phyloP scores from a whole-genome alignment of 2,888 invertebrate species.

The Platycheirus rosarum region DNA sequence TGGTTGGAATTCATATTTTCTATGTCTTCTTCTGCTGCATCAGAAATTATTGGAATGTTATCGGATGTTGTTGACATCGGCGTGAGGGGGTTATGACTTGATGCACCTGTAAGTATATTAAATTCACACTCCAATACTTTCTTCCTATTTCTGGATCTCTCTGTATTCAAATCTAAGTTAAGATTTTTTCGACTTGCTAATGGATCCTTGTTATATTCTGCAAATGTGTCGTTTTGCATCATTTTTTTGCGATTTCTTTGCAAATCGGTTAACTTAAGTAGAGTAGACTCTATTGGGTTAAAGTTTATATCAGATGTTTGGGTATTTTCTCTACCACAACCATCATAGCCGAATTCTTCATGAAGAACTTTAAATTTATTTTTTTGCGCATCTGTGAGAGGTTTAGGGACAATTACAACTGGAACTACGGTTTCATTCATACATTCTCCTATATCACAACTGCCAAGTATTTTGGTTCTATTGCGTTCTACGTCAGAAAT shows the following conservation, averaged over 20 bases:
- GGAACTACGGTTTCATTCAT: constrained; percentile 57
- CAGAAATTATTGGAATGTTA: constrained; percentile 43
- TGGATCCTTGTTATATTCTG: constrained; percentile 75
- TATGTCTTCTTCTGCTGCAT: constrained; percentile 64
- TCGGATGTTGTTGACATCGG: constrained; percentile 79
- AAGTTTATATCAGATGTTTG: constrained; percentile 78
- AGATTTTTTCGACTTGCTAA: constrained; percentile 74
- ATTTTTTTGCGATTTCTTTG: constrained; percentile 81
- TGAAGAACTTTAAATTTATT: constrained; percentile 86
- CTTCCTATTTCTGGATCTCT: constrained; percentile 76
- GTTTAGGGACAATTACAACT: constrained; percentile 24
- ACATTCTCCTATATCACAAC: constrained; percentile 72
- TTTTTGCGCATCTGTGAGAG: constrained; percentile 84
- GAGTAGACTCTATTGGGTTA: constrained; percentile 70
- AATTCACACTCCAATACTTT: constrained; percentile 78
- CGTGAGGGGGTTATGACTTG: constrained; percentile 75
- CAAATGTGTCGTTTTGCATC: constrained; percentile 79
- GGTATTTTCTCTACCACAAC: constrained; percentile 81
- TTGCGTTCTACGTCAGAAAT: constrained; percentile 76
- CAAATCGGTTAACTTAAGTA: constrained; percentile 78
- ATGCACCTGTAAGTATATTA: constrained; percentile 76
- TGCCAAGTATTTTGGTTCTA: constrained; percentile 76
- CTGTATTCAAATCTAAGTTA: constrained; percentile 77
- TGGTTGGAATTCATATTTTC: constrained; percentile 66
- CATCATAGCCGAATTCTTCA: constrained; percentile 84